phyloP scores from a whole-genome alignment of 2,113 vertebrate species.

The Notiomystis cincta region DNA sequence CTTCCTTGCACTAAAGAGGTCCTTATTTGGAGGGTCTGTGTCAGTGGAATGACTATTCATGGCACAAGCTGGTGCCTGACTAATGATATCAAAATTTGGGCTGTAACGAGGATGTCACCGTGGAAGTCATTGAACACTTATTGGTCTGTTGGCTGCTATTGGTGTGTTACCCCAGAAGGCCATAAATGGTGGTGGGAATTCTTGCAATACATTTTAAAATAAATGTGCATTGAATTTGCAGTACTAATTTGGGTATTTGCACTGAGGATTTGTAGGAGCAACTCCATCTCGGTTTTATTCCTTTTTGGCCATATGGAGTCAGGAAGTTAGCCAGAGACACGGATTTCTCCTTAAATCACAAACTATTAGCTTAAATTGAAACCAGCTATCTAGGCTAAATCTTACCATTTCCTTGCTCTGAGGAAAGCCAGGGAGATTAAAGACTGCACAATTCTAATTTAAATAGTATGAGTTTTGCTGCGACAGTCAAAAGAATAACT shows the following conservation, averaged over 20 bases:
- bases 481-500: not conserved
- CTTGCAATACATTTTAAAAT: not conserved
- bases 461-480: not conserved
- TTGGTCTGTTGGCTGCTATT: not conserved
- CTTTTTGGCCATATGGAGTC: conserved; percentile 44
- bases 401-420: not conserved
- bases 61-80: not conserved
- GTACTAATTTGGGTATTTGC: conserved; percentile 43
- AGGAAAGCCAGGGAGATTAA: not conserved
- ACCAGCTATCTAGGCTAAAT: not conserved
- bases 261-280: conserved; percentile 3
- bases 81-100: not conserved
- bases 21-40: conserved; percentile 10
- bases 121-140: not conserved
- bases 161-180: not conserved
- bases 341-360: conserved; percentile 19
- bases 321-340: not conserved
- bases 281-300: not conserved
- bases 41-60: not conserved
- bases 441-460: not conserved
- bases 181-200: conserved; percentile 7
- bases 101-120: not conserved
- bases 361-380: conserved; percentile 40
- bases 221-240: conserved; percentile 28
- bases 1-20: not conserved